Percentiles rank a stretch among this genome's conserved stretches.
phyloP scores from a whole-genome alignment of 1,140 invertebrate species.

The Scylla paramamosain region DNA sequence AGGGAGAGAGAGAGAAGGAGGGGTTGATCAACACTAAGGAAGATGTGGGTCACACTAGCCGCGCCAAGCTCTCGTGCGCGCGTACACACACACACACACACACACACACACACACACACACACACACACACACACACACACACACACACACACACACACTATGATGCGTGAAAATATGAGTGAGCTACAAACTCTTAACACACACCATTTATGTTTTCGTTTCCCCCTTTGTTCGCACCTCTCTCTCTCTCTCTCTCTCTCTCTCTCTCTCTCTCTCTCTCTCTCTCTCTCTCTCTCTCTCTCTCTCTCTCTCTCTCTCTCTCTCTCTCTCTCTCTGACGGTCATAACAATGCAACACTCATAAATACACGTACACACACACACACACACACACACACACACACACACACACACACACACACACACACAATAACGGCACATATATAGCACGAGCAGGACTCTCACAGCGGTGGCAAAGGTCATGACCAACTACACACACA shows the following conservation, averaged over 20 bases:
- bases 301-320: too few relatives aligned
- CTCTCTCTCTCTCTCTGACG: too few relatives aligned
- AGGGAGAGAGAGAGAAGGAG: background rate
- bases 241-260: too few relatives aligned
- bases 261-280: too few relatives aligned
- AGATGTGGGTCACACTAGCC: background rate
- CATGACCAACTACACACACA: background rate
- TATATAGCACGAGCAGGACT: background rate
- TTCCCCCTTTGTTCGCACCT: background rate
- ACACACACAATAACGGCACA: slow-evolving; percentile 15
- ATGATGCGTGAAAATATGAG: background rate
- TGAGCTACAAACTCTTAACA: too few relatives aligned
- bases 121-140: slow-evolving; percentile 38
- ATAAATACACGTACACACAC: slow-evolving; percentile 33
- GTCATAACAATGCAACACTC: background rate
- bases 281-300: too few relatives aligned
- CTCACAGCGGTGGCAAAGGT: background rate
- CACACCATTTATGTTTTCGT: too few relatives aligned
- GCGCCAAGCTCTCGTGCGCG: background rate
- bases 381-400: slow-evolving; percentile 48
- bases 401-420: background rate
- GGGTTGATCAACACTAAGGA: background rate
- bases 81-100: slow-evolving; percentile 27
- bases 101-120: slow-evolving; percentile 35
- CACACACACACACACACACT: slow-evolving; percentile 33